These are phyloP conservation scores for Cliona cf. orientalis DNA, from an alignment of 37 sponge, comb jelly and placozoan species.

Conservation along the genomic window DNA sequence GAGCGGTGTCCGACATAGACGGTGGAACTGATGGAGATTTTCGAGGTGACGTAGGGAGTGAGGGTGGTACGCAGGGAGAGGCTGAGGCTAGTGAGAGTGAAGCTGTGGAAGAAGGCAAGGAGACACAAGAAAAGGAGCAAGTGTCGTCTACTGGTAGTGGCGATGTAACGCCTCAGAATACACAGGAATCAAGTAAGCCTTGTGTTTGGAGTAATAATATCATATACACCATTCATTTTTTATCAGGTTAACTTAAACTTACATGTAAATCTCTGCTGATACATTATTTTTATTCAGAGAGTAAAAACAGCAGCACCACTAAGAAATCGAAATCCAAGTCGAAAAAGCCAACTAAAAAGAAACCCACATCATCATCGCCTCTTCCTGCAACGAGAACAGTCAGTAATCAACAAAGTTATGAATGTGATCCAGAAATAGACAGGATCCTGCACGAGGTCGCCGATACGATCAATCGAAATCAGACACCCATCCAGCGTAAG, in stretches of 20 bases:
- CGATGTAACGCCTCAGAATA: neutral
- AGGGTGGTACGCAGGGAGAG: neutral
- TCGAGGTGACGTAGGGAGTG: neutral
- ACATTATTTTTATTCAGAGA: too few relatives aligned
- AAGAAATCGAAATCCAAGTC: too few relatives aligned
- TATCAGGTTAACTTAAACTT: too few relatives aligned
- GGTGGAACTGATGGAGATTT: too few relatives aligned
- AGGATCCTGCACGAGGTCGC: conserved; percentile 12
- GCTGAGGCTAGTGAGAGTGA: too few relatives aligned
- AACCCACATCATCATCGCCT: neutral
- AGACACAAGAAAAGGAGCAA: neutral
- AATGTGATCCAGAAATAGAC: conserved; percentile 2
- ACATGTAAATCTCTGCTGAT: too few relatives aligned
- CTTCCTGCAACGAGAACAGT: neutral
- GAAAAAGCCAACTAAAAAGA: neutral
- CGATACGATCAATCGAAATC: conserved; percentile 14
- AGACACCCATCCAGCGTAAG: conserved; percentile 13
- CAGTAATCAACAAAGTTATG: too few relatives aligned
- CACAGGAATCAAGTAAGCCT: too few relatives aligned
- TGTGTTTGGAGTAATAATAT: too few relatives aligned
- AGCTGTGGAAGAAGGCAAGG: neutral
- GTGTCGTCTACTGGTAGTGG: neutral
- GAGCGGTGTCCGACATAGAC: too few relatives aligned
- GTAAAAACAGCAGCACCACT: too few relatives aligned
- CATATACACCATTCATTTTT: too few relatives aligned